These are phyloP conservation scores for Pissodes strobi DNA, from an alignment of 1,140 invertebrate genomes.

Conservation along the genomic window DNA sequence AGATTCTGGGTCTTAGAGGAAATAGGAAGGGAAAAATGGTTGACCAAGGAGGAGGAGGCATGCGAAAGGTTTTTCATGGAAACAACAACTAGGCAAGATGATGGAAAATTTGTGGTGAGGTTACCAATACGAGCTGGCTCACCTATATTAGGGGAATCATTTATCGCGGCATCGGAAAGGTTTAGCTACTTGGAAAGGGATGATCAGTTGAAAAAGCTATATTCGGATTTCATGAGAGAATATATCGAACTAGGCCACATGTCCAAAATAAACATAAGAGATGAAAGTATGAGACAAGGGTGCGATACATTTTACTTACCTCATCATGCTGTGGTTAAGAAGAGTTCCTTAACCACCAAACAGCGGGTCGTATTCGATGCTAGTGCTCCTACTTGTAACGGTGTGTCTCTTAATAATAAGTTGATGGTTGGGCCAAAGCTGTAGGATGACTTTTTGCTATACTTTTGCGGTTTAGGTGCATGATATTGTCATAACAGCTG, in stretches of 20 bases:
- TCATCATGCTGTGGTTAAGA: too few species aligned
- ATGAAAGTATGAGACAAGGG: slow-evolving; percentile 2
- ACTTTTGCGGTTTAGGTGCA: slow-evolving; percentile 48
- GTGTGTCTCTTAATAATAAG: slow-evolving; percentile 53
- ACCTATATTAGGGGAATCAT: background rate
- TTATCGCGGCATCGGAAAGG: background rate
- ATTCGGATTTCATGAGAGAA: slow-evolving; percentile 44
- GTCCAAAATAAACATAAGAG: slow-evolving; percentile 24
- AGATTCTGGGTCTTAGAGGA: slow-evolving; percentile 1
- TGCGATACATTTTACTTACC: slow-evolving; percentile 50
- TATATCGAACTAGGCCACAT: slow-evolving; percentile 47
- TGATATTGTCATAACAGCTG: slow-evolving; percentile 50
- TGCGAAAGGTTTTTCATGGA: slow-evolving; percentile 1
- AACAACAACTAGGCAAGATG: background rate
- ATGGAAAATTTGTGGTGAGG: background rate
- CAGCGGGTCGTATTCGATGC: slow-evolving; percentile 26
- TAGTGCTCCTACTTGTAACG: slow-evolving; percentile 49
- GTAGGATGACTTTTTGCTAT: slow-evolving; percentile 49
- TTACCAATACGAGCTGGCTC: background rate
- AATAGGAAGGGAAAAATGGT: background rate
- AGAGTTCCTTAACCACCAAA: too few species aligned
- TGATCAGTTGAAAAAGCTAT: slow-evolving; percentile 10
- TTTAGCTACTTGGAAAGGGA: background rate
- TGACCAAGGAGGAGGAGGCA: background rate
- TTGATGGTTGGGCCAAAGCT: slow-evolving; percentile 52